Base-by-base conservation (phyloP, 2,113 vertebrate species). In the zebrafish (Danio rerio) region DNA sequence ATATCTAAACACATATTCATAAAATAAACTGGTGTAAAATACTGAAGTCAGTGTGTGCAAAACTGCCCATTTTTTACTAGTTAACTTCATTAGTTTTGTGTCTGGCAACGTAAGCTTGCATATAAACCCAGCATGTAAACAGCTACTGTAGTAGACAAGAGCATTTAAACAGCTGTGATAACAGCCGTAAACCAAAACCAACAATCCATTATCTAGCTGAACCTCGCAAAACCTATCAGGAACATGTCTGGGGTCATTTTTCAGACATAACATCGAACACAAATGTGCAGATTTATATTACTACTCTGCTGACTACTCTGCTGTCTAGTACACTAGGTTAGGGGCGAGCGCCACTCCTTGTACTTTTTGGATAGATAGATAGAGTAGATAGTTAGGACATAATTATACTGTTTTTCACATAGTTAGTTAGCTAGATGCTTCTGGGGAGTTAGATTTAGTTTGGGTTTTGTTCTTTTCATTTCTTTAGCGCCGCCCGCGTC, bases 61-160 rank as follows among this genome's bases (percentile, higher is more conserved):
- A 56, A 74, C 18, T 0, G 45, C 18, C 16, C 0, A 58, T 31
- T 5, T 59, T 76, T 11, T 47, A 61, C 7, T 47, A 55, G 10
- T 75, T 75, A 43, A 59, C 40, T 59, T 76, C 42, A 63, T 77
- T 77, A 77, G 75, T 40, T 40, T 50, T 50, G 74, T 63, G 55
- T 40, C 58, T 62, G 45, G 58, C 20, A 62, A 61, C 49, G 70
- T 21, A 56, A 58, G 18, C 68, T n/a, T 47, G 5, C 13, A 10
- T 40, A 45, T 31, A 68, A 68, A 11, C 43, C n/a, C 59, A 62
- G 43, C 47, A 31, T 16, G 43, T 63, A 61, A 78, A 63, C 47
- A 42, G 49, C 53, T 43, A 52, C 45, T 65, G 49, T 53, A 52
- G 49, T 52, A 43, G 71, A 5, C 8, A 56, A 58, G 71, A 58